phyloP scores from a whole-genome alignment of 2,888 invertebrate genomes.

The Branchinecta sandiegonensis region DNA sequence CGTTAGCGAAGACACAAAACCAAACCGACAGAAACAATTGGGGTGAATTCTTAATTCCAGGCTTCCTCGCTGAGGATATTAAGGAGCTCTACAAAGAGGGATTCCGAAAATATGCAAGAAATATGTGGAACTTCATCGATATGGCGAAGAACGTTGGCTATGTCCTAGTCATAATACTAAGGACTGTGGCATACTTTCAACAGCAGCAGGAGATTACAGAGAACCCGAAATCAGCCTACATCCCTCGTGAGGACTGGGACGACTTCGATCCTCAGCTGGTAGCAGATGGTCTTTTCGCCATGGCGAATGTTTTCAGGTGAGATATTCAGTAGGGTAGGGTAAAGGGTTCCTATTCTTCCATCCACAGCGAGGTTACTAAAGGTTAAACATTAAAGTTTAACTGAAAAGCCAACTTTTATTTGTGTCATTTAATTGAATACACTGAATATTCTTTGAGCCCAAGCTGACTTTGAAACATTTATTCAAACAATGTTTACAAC shows the following conservation, averaged over 20 bases:
- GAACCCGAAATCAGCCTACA: conserved; percentile 53
- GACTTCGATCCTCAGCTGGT: conserved; percentile 86
- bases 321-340: not conserved
- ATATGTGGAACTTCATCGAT: conserved; percentile 95
- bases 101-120: conserved; percentile 66
- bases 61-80: conserved; percentile 82
- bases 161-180: conserved; percentile 51
- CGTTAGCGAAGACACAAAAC: too few relatives aligned
- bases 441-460: too few relatives aligned
- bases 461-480: too few relatives aligned
- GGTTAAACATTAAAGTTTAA: too few relatives aligned
- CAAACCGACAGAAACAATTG: too few relatives aligned
- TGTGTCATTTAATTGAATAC: too few relatives aligned
- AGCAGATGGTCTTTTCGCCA: conserved; percentile 82
- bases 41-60: conserved; percentile 35
- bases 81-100: conserved; percentile 79
- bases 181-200: conserved; percentile 56
- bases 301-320: conserved; percentile 78
- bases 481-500: too few relatives aligned
- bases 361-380: not conserved
- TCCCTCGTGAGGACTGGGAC: conserved; percentile 73
- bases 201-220: conserved; percentile 51
- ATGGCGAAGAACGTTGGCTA: conserved; percentile 80
- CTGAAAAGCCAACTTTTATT: too few relatives aligned
- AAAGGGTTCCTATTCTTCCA: too few relatives aligned